Percentiles rank a stretch among this genome's conserved stretches.
Evolutionary conservation across 2,113 vertebrate genomes (phyloP).

Genomic region (Myrmecophaga tridactyla): DNA sequence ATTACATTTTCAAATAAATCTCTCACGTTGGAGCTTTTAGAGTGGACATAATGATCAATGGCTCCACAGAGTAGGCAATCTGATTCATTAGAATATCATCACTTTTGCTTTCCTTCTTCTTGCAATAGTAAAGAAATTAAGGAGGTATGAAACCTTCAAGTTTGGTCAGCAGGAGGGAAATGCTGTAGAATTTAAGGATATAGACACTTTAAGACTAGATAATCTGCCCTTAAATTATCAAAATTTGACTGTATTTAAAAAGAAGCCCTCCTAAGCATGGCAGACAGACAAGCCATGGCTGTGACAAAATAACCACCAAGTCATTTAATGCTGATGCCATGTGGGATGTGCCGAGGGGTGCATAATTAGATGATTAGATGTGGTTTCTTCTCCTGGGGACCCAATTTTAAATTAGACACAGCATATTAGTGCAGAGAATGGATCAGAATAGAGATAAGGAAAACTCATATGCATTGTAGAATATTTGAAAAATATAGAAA

Average conservation of each 20-base stretch:
- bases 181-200: constrained; percentile 25
- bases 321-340: not conserved
- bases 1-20: constrained; percentile 36
- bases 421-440: not conserved
- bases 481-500: constrained; percentile 8
- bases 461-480: not conserved
- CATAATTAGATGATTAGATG: constrained; percentile 14
- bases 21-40: not conserved
- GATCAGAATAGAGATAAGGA: constrained; percentile 22
- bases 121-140: constrained; percentile 29
- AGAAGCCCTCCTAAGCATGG: not conserved
- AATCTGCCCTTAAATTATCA: constrained; percentile 32
- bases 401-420: constrained; percentile 35
- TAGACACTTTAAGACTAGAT: constrained; percentile 48
- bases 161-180: constrained; percentile 45
- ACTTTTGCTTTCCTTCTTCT: constrained; percentile 31
- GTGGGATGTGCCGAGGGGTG: not conserved
- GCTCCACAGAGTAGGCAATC: not conserved
- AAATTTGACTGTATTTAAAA: constrained; percentile 32
- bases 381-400: not conserved
- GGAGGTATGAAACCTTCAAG: constrained; percentile 24
- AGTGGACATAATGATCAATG: not conserved
- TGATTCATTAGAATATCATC: constrained; percentile 39
- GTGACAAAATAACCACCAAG: not conserved
- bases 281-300: not conserved